Conservation (phyloP, 1,140 invertebrate genomes). For the Drosophila pectinifera region DNA sequence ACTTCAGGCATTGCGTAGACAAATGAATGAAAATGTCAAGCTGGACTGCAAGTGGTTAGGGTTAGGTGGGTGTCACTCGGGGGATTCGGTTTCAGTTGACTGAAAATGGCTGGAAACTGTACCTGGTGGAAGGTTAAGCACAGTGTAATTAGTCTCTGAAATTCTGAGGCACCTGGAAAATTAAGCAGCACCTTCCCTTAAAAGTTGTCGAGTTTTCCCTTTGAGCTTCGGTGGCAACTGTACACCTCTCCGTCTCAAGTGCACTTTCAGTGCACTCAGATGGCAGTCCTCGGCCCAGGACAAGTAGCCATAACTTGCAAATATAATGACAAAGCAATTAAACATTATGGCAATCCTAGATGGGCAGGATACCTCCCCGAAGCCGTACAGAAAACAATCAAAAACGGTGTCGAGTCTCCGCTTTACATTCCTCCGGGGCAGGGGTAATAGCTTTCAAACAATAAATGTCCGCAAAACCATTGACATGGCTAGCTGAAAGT, state of each 20-base stretch:
- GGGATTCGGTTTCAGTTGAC: background rate
- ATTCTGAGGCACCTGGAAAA: no score
- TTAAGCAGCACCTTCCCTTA: background rate
- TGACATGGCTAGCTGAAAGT: constrained; percentile 73
- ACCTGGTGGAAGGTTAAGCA: constrained; percentile 15
- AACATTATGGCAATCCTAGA: constrained; percentile 74
- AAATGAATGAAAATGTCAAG: constrained; percentile 83
- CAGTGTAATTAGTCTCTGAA: constrained; percentile 10
- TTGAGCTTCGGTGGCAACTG: constrained; percentile 31
- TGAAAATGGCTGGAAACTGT: constrained; percentile 21
- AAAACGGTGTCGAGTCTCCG: constrained; percentile 79
- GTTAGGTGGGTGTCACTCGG: constrained; percentile 18
- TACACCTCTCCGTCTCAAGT: constrained; percentile 30
- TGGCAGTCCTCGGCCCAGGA: constrained; percentile 8
- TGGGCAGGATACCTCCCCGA: constrained; percentile 15
- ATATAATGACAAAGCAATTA: constrained; percentile 83
- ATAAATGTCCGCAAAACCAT: constrained; percentile 85
- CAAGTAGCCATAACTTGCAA: constrained; percentile 78
- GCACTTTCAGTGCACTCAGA: constrained; percentile 47
- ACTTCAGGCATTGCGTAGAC: constrained; percentile 75
- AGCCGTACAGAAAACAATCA: constrained; percentile 72
- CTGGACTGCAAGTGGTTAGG: constrained; percentile 47
- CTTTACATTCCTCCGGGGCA: constrained; percentile 51
- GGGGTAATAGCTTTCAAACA: constrained; percentile 85
- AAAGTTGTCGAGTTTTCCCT: background rate